phyloP scores from a whole-genome alignment of 2,888 invertebrate species.

The Agapostemon virescens region DNA sequence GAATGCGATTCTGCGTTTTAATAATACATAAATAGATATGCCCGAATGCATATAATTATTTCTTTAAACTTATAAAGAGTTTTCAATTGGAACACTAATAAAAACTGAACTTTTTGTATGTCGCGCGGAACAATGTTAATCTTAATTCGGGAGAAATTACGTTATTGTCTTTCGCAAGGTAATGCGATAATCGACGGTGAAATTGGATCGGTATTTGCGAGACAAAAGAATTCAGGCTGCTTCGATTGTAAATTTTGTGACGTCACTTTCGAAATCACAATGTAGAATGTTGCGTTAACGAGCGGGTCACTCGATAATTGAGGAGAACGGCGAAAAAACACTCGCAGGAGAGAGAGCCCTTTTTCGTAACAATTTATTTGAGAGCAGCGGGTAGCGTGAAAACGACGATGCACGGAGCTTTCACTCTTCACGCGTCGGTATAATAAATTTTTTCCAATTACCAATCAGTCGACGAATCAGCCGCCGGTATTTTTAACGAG shows the following conservation, averaged over 20 bases:
- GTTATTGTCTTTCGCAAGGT: neutral
- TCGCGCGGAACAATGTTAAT: neutral
- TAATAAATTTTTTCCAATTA: conserved; percentile 25
- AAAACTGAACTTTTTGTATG: neutral
- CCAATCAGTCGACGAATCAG: conserved; percentile 5
- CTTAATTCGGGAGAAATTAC: neutral
- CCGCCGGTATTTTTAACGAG: conserved; percentile 7
- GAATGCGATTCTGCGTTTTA: too few relatives aligned
- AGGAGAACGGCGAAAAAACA: neutral
- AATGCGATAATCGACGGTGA: neutral
- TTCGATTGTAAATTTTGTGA: neutral
- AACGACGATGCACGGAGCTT: neutral
- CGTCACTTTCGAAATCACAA: neutral
- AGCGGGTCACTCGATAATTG: conserved; percentile 3
- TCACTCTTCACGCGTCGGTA: neutral
- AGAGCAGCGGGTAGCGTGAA: neutral
- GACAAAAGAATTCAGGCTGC: neutral
- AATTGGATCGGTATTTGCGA: neutral
- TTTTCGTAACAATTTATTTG: neutral
- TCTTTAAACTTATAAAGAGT: neutral
- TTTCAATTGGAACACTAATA: neutral
- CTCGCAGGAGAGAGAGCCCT: neutral
- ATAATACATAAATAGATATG: neutral
- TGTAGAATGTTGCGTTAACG: neutral
- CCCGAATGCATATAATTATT: too few relatives aligned